Evolutionary conservation across 23 tunicate species (phyloP).

Genomic region (Oikopleura albicans): DNA sequence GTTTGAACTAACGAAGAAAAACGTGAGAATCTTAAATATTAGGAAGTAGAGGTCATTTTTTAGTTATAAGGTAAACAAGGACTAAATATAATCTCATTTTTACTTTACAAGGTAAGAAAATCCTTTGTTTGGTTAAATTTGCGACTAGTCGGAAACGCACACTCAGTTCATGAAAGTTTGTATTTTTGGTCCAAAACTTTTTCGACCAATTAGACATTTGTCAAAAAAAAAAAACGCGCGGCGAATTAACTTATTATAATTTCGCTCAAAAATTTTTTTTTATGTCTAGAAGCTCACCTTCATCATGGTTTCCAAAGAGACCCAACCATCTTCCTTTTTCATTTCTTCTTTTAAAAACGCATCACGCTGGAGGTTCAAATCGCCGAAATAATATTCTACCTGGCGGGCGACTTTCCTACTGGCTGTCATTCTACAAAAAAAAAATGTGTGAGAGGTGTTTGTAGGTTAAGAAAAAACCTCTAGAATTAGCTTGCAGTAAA

Average conservation of each 20-base stretch:
- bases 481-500: too few species aligned
- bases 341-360: constrained; percentile 72
- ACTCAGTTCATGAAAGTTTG: too few species aligned
- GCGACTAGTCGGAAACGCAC: too few species aligned
- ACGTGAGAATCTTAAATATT: neutral
- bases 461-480: too few species aligned
- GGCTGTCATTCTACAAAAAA: neutral
- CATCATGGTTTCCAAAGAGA: constrained; percentile 72
- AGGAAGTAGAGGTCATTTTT: too few species aligned
- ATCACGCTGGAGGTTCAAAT: constrained; percentile 71
- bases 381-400: constrained; percentile 86
- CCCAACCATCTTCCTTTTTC: constrained; percentile 81
- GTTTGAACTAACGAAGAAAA: neutral
- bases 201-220: too few species aligned
- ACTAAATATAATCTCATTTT: neutral
- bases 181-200: too few species aligned
- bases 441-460: too few species aligned
- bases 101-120: too few species aligned
- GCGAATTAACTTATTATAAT: neutral
- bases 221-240: neutral
- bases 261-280: neutral
- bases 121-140: too few species aligned
- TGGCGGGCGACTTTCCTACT: constrained; percentile 44
- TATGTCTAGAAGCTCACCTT: constrained; percentile 15
- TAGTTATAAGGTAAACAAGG: neutral